Percentiles rank a stretch among this genome's conserved stretches.
Conservation (phyloP, 1,140 invertebrate genomes). For the Brachionus koreanus region DNA sequence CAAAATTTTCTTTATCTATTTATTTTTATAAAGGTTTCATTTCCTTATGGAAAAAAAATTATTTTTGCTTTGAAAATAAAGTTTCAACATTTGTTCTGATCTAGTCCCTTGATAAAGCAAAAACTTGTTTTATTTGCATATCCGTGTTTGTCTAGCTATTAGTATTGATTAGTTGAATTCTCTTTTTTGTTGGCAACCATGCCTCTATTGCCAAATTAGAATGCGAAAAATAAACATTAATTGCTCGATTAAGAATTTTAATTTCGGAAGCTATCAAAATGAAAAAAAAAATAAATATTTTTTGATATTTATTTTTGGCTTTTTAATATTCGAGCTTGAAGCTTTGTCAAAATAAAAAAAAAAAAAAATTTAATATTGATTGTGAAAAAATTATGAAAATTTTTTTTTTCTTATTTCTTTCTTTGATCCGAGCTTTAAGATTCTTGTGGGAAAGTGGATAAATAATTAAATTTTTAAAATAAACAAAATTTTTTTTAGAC, state of each 20-base stretch:
- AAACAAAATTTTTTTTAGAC: not conserved
- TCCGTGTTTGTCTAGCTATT: not conserved
- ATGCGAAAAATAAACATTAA: not conserved
- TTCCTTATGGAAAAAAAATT: not conserved
- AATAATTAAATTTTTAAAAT: not conserved
- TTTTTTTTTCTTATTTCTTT: not conserved
- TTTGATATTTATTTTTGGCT: not conserved
- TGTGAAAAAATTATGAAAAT: slow-evolving; percentile 26
- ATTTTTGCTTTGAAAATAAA: not conserved
- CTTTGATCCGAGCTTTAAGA: not conserved
- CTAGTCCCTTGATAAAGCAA: not conserved
- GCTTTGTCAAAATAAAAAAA: not conserved
- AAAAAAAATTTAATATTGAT: not conserved
- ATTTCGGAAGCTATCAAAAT: not conserved
- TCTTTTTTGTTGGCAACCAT: not conserved
- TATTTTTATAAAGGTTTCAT: not conserved
- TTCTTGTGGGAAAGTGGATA: not conserved
- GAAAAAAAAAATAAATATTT: not conserved
- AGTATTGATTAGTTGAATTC: not conserved
- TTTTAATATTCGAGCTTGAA: not conserved
- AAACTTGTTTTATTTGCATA: not conserved
- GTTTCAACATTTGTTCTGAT: not conserved
- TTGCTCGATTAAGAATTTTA: not conserved
- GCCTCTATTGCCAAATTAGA: not conserved
- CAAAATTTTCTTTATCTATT: not conserved